These are phyloP conservation scores for Bombyx mori DNA, from an alignment of 1,140 invertebrate genomes.

Conservation along the genomic window ASM3026992v2 NC_085128.1:11964501-11965000, in stretches of 20 bases:
- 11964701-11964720: constrained; percentile 61
- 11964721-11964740: constrained; percentile 50
- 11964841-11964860: too few relatives aligned
- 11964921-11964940: too few relatives aligned
- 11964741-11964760: constrained; percentile 22
- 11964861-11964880: too few relatives aligned
- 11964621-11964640: constrained; percentile 68
- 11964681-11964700: constrained; percentile 60
- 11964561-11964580: constrained; percentile 68
- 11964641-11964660: constrained; percentile 66
- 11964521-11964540: constrained; percentile 66
- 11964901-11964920: too few relatives aligned
- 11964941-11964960: too few relatives aligned
- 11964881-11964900: too few relatives aligned
- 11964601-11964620: constrained; percentile 60
- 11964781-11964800: too few relatives aligned
- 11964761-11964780: constrained; percentile 10
- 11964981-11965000: too few relatives aligned
- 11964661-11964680: constrained; percentile 40
- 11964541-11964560: constrained; percentile 59
- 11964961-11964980: too few relatives aligned
- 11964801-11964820: too few relatives aligned
- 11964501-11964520: constrained; percentile 59
- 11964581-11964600: constrained; percentile 69
- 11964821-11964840: too few relatives aligned